Evolutionary conservation across 2,797 vertebrate genomes (phyloP).

Genomic region (Chromis chromis): DNA sequence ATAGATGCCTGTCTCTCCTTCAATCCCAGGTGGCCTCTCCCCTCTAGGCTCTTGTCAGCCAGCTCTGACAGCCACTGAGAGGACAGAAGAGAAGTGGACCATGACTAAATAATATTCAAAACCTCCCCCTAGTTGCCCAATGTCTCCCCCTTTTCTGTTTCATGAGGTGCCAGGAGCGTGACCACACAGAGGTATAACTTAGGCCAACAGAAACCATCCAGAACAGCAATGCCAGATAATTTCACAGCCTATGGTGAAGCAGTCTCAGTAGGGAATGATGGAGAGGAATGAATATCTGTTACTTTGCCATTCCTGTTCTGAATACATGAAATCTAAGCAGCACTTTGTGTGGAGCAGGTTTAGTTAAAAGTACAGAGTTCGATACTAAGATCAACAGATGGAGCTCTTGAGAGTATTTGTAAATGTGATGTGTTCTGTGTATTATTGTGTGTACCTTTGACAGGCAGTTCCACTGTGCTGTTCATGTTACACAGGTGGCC

Average conservation of each 20-base stretch:
- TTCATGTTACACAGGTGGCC: conserved; percentile 96
- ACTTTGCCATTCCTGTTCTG: not conserved
- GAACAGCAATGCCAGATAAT: conserved; percentile 56
- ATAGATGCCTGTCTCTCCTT: conserved; percentile 38
- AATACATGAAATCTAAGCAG: conserved; percentile 10
- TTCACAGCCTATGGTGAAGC: conserved; percentile 45
- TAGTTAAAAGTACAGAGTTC: not conserved
- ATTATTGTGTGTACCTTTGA: conserved; percentile 75
- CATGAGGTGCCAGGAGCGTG: conserved; percentile 54
- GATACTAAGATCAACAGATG: conserved; percentile 19
- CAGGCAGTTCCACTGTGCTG: conserved; percentile 86
- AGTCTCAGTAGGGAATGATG: conserved; percentile 15
- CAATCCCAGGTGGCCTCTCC: conserved; percentile 56
- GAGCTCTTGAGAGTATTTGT: conserved; percentile 18
- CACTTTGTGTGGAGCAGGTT: not conserved
- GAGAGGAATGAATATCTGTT: conserved; percentile 20
- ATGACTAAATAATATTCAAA: conserved; percentile 75
- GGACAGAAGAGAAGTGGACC: conserved; percentile 63
- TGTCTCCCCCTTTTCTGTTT: conserved; percentile 49
- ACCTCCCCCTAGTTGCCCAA: conserved; percentile 55
- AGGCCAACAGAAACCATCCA: conserved; percentile 43
- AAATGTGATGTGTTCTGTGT: conserved; percentile 15
- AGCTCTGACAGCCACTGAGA: conserved; percentile 53
- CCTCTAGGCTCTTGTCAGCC: conserved; percentile 58
- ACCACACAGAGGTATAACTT: conserved; percentile 45